phyloP scores from a whole-genome alignment of 2,888 invertebrate species.

The Parascotia fuliginaria region DNA sequence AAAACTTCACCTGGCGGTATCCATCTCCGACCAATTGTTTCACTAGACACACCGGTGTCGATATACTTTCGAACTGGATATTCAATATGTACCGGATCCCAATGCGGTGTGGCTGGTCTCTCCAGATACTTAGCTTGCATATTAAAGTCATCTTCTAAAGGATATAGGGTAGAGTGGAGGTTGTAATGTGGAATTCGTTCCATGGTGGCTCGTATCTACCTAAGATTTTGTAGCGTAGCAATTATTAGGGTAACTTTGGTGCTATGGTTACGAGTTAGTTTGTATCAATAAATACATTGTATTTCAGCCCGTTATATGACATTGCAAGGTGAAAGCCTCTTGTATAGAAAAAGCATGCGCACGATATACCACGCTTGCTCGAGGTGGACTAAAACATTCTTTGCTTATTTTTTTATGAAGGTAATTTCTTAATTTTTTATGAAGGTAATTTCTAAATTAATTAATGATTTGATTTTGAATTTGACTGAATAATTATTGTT shows the following conservation, averaged over 20 bases:
- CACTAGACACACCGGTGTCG: slow-evolving; percentile 60
- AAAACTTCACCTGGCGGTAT: slow-evolving; percentile 60
- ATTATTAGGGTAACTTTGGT: slow-evolving; percentile 6
- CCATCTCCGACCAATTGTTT: slow-evolving; percentile 60
- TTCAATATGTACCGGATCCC: slow-evolving; percentile 66
- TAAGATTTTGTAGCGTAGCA: background rate
- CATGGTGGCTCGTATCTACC: background rate
- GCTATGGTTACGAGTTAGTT: slow-evolving; percentile 14
- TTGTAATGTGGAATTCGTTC: slow-evolving; percentile 8
- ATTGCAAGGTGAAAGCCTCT: too few species aligned
- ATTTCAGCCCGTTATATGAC: too few species aligned
- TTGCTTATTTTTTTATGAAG: too few species aligned
- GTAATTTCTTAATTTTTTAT: too few species aligned
- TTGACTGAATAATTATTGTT: too few species aligned
- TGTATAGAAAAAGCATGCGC: too few species aligned
- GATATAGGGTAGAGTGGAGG: slow-evolving; percentile 3
- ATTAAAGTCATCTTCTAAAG: slow-evolving; percentile 17
- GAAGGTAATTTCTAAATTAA: too few species aligned
- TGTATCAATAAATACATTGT: background rate
- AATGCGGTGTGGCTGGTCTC: slow-evolving; percentile 50
- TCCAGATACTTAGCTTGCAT: slow-evolving; percentile 70
- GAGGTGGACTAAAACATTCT: too few species aligned
- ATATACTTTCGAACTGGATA: slow-evolving; percentile 68
- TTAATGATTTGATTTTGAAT: too few species aligned
- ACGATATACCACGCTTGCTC: too few species aligned